Base-by-base conservation (phyloP, 2,797 vertebrate species). In the Rhinella marina region DNA sequence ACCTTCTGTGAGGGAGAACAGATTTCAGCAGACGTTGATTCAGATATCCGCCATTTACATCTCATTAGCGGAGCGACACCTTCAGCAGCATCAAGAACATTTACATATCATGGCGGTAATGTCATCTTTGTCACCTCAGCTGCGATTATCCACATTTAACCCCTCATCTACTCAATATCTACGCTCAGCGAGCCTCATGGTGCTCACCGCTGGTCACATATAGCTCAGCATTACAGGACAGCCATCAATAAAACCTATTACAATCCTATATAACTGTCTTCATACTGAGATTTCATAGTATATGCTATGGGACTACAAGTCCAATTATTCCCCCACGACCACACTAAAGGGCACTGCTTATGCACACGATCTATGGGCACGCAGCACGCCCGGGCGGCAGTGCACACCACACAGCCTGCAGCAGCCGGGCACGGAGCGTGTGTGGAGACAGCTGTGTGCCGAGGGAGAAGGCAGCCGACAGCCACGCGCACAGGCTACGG, bases 401-500 rank as follows among this genome's bases (percentile, higher is more conserved):
- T 25, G 19, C 12, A 17, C 57, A 25, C 54, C 25, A 5, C 27
- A 16, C 54, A 12, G 78, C 78, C 2, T 6, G 27, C 79, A 48
- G 29, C 79, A 17, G 29, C 79, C 57, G 79, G 79, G 79, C 29
- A 80, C 57, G 25, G 64, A 82, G 64, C 19, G 70, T 85, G 83
- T 25, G 66, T 10, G 70, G 25, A 32, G 68, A 89, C 90, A 88
- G 90, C 87, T 80, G 90, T 90, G 85, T 41, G 21, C 82, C 17
- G 50, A 32, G 77, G 32, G 52, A 54, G 61, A 27, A 77, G 91
- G 93, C 93, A 90, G 94, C 95, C 93, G 95, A 92, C 90, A 91
- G 96, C 95, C 97, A 97, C 96, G 96, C 96, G 96, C 96, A 94
- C 94, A 93, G 92, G 93, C 93, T 92, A 93, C 92, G 90, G 94